Evolutionary conservation across 2,113 vertebrate species (phyloP), one percentile per base, ranked within the genome.

Genomic region (Microcebus lehilahytsara): DNA sequence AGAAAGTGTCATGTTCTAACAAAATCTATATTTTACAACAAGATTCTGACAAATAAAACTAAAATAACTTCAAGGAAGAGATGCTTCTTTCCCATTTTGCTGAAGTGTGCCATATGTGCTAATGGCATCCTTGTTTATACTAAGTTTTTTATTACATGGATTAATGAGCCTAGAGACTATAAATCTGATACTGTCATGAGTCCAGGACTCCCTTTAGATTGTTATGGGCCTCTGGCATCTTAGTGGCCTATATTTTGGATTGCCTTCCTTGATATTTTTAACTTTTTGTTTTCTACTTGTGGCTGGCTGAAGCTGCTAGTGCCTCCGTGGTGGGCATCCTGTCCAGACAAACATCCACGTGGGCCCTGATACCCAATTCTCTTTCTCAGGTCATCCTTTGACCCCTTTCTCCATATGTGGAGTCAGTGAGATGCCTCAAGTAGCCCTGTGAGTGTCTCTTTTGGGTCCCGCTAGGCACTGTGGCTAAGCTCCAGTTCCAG

Each of bases 31-130:
- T 91, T n/a, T 91, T 75, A 69, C 3, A 37, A 30, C 13, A 84
- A 19, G 19, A 62, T 91, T 89, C 40, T 93, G 56, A 17, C 5
- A 79, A 87, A 78, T 74, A 22, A 91, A 74, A 40, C 40, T 80
- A 81, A 94, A 94, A 89, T 37, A 46, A 51, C 6, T 14, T 64
- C 58, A 77, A 56, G 5, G 22, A 84, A 74, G 23, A 85, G 23
- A 16, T 22, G 23, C 0, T 7, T 75, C 42, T 49, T 69, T 13
- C 6, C 32, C 20, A 25, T 14, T 78, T 86, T 95, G 16, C 11
- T 25, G 58, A 66, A 84, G 19, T 60, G 4, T 90, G 30, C 27
- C 14, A 0, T 60, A 6, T 75, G 23, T 1, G 2, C 10, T 56
- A 34, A 46, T 13, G 23, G 23, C 51, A 87, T 42, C 14, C 13